Evolutionary conservation across 2,797 vertebrate species (phyloP).

Genomic region (Diplodus sargus): DNA sequence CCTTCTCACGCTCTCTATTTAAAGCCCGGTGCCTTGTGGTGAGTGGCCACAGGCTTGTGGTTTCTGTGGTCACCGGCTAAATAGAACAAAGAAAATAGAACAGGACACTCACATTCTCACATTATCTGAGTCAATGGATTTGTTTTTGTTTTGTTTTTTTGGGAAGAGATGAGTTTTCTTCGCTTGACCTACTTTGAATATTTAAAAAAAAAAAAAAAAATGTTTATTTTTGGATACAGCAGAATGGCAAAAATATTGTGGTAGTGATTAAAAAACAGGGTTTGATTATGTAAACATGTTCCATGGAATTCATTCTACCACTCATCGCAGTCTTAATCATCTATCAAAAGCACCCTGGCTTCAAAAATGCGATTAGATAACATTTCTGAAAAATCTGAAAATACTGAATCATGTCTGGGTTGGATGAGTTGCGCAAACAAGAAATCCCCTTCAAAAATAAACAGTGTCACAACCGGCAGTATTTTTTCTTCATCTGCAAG

Average conservation of each 20-base stretch:
- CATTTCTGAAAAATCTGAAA: not conserved
- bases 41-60: constrained; percentile 66
- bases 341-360: not conserved
- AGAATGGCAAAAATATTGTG: constrained; percentile 6
- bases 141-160: not conserved
- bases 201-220: constrained; percentile 3
- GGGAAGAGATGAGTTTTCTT: constrained; percentile 21
- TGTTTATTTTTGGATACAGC: constrained; percentile 31
- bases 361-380: constrained; percentile 13
- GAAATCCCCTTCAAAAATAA: constrained; percentile 16
- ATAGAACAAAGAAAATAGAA: constrained; percentile 65
- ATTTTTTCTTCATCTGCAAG: constrained; percentile 25
- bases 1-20: constrained; percentile 83
- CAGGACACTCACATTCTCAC: constrained; percentile 30
- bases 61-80: constrained; percentile 59
- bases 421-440: constrained; percentile 17
- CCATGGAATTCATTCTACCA: constrained; percentile 1
- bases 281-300: constrained; percentile 34
- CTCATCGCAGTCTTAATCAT: constrained; percentile 1
- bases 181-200: constrained; percentile 48
- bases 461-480: constrained; percentile 13
- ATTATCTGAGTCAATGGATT: constrained; percentile 33
- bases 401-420: constrained; percentile 5
- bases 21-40: constrained; percentile 71
- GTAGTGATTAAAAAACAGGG: constrained; percentile 26